Evolutionary conservation across 1,140 invertebrate species (phyloP), one percentile per base, ranked within the genome.

Genomic region (Drosophila paulistorum): DNA sequence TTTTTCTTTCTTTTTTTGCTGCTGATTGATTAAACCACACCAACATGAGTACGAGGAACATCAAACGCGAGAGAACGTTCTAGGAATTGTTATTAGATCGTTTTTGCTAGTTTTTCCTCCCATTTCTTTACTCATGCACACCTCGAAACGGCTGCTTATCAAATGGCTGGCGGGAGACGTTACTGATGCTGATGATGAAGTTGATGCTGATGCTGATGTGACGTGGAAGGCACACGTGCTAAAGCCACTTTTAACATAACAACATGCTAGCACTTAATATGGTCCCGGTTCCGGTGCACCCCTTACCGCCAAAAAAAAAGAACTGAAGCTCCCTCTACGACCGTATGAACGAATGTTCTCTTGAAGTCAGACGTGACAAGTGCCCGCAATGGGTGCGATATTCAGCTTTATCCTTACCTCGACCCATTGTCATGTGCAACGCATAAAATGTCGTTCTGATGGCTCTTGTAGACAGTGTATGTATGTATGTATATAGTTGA

Each of bases 221-320:
- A 86, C 79, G 65, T 81, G 68, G 79, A 77, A 72, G 67, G 78
- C 72, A 83, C 83, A 86, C 83, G 83, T 86, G 84, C 84, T 81
- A 87, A 86, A 89, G 80, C 79, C 79, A 86, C 83, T 86, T 87
- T 86, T 86, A 86, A 83, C 81, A 81, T 78, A 86, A 87, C 83
- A 83, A 83, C 83, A 77, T 78, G 84, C 69, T 63, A 74, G 77
- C 83, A 87, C 76, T 86, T 86, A 86, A 86, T 77, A 86, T 78
- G 70, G 51, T 54, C 70, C 67, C 14, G 11, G 35, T 9, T 33
- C 60, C 35, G 41, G 20, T 45, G 6, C 30, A 6, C 30, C 6
- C 30, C 6, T 23, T 23, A 23, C 20, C 30, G 5, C 30, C 30
- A 5, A 5, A 30, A 30, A 30, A 30, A 42, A 26, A 35, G 64